These are phyloP conservation scores for Meteorus colon DNA, from an alignment of 2,888 invertebrate species.

Conservation along the genomic window DNA sequence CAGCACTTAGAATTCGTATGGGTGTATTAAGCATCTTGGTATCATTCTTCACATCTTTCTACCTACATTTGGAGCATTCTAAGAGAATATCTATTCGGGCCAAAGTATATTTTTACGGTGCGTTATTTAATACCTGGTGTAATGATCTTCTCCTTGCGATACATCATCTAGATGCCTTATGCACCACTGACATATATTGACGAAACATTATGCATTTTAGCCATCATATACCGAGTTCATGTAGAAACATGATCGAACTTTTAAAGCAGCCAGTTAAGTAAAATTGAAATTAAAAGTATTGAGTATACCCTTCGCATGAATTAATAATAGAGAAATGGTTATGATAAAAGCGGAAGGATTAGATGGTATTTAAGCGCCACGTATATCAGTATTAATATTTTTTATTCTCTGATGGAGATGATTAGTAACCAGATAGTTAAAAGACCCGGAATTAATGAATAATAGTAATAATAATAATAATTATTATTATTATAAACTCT, in stretches of 20 bases:
- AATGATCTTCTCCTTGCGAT: slow-evolving; percentile 36
- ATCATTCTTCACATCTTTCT: not conserved
- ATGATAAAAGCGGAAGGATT: slow-evolving; percentile 25
- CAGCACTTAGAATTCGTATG: slow-evolving; percentile 13
- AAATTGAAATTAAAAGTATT: not conserved
- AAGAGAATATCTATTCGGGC: not conserved
- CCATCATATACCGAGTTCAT: slow-evolving; percentile 23
- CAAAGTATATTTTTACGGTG: not conserved
- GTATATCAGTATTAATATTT: slow-evolving; percentile 31
- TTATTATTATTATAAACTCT: too few relatives aligned
- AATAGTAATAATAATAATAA: not conserved
- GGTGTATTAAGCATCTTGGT: not conserved
- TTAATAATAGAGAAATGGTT: slow-evolving; percentile 20
- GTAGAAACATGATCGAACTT: slow-evolving; percentile 6
- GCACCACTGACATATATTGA: not conserved
- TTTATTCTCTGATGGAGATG: slow-evolving; percentile 24
- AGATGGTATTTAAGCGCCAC: slow-evolving; percentile 4
- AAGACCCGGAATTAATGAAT: not conserved
- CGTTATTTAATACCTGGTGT: slow-evolving; percentile 25
- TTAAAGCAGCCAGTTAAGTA: not conserved
- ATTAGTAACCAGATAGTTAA: slow-evolving; percentile 24
- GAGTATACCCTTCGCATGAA: not conserved
- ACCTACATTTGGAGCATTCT: slow-evolving; percentile 6
- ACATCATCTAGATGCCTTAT: slow-evolving; percentile 36
- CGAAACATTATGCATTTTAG: slow-evolving; percentile 8